Percentiles rank a stretch among this genome's conserved stretches.
Evolutionary conservation across 2,113 vertebrate genomes (phyloP).

Genomic region (Taurulus bubalis): DNA sequence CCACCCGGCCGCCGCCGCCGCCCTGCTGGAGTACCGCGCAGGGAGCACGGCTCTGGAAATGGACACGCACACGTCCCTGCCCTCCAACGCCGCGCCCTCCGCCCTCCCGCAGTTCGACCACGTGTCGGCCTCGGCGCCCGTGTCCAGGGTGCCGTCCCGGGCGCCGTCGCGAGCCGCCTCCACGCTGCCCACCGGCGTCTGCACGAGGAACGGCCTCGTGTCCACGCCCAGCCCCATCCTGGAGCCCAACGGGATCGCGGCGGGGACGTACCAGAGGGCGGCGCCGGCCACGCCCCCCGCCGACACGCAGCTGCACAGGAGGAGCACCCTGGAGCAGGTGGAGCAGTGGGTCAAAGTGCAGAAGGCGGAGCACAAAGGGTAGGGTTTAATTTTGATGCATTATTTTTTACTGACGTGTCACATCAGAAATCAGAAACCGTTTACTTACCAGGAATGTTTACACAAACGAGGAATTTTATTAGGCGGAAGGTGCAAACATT

Average conservation of each 20-base stretch:
- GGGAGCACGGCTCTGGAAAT: constrained; percentile 75
- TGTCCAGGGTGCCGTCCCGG: constrained; percentile 78
- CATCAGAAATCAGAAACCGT: no score
- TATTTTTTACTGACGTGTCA: no score
- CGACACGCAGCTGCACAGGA: constrained; percentile 85
- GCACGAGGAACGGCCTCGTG: constrained; percentile 86
- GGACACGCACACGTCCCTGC: constrained; percentile 81
- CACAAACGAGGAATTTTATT: no score
- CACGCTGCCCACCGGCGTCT: constrained; percentile 66
- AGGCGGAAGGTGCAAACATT: no score
- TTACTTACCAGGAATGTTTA: no score
- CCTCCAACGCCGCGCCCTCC: constrained; percentile 34
- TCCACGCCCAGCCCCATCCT: constrained; percentile 82
- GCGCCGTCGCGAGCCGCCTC: constrained; percentile 80
- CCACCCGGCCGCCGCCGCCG: constrained; percentile 77
- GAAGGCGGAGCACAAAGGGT: constrained; percentile 90
- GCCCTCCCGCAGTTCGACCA: constrained; percentile 37
- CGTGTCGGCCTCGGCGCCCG: constrained; percentile 71
- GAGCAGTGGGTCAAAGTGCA: constrained; percentile 94
- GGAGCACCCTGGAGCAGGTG: constrained; percentile 89
- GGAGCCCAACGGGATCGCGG: constrained; percentile 91
- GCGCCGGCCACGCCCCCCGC: constrained; percentile 71
- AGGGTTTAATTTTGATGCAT: constrained; percentile 51
- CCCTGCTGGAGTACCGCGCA: no score
- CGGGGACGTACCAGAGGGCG: constrained; percentile 83